A percentile compares a stretch with the other conserved stretches of the same genome.
These are phyloP conservation scores for Barypeithes pellucidus DNA, from an alignment of 2,888 invertebrate genomes.

Conservation along the genomic window DNA sequence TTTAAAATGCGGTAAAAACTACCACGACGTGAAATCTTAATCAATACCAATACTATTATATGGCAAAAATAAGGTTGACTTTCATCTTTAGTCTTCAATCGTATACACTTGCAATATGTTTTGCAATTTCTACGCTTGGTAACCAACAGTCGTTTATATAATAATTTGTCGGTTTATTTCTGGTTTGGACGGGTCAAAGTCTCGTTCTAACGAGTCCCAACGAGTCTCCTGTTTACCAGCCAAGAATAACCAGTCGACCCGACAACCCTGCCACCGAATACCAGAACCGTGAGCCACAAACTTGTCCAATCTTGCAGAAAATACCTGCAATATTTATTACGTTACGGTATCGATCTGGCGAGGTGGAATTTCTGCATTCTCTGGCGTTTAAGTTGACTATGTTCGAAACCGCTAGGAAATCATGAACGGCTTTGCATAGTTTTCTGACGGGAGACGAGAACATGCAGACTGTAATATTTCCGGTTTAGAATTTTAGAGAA, in stretches of 20 bases:
- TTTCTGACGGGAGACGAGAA: background rate
- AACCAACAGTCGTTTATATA: no score
- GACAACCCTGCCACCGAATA: slow-evolving; percentile 35
- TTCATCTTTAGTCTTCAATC: no score
- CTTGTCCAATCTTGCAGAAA: slow-evolving; percentile 52
- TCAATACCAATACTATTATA: no score
- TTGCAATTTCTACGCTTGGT: no score
- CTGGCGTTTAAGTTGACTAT: slow-evolving; percentile 17
- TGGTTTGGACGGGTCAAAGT: background rate
- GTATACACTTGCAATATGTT: no score
- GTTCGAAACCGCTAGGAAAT: background rate
- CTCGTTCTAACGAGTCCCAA: slow-evolving; percentile 28
- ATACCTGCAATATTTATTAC: slow-evolving; percentile 49
- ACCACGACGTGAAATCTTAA: no score
- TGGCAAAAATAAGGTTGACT: no score
- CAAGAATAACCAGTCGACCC: slow-evolving; percentile 22
- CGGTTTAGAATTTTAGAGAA: no score
- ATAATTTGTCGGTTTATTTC: background rate
- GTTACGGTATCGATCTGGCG: slow-evolving; percentile 47
- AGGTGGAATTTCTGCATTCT: slow-evolving; percentile 38
- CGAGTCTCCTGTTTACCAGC: slow-evolving; percentile 13
- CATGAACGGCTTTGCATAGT: slow-evolving; percentile 9
- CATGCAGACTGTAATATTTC: background rate
- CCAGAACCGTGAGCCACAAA: slow-evolving; percentile 43
- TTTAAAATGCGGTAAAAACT: no score